phyloP scores from a whole-genome alignment of 2,797 vertebrate species.

The Xyrichtys novacula region DNA sequence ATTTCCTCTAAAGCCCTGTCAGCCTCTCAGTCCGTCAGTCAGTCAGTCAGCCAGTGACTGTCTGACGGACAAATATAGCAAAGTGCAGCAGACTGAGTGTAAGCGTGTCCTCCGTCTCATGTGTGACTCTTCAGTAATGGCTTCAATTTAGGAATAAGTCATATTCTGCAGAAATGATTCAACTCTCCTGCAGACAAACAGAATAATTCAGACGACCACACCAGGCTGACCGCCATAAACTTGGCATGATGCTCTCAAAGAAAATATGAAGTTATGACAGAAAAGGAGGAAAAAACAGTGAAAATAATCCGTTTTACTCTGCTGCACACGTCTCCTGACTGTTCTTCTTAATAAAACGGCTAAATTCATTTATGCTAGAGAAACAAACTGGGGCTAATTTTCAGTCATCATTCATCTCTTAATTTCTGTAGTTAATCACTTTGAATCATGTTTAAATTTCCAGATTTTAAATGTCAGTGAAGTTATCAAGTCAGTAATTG shows the following conservation, averaged over 20 bases:
- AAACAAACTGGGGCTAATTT: too few species aligned
- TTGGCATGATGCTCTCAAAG: background rate
- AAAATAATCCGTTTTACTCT: background rate
- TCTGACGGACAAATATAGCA: conserved; percentile 9
- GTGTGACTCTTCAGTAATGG: conserved; percentile 22
- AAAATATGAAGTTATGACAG: background rate
- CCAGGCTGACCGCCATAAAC: background rate
- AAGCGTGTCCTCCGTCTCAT: conserved; percentile 6
- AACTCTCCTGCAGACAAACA: conserved; percentile 12
- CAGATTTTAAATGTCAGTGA: too few species aligned
- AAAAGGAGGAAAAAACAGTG: background rate
- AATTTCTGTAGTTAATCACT: too few species aligned
- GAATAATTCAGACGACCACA: background rate
- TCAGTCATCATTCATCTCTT: too few species aligned
- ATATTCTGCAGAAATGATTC: background rate
- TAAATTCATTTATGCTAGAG: too few species aligned
- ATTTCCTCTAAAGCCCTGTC: conserved; percentile 34
- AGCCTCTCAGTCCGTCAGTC: background rate
- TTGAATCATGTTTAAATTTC: too few species aligned
- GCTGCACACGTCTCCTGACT: background rate
- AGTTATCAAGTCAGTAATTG: too few species aligned
- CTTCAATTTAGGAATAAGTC: conserved; percentile 22
- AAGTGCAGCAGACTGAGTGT: conserved; percentile 26
- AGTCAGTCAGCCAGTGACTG: conserved; percentile 47
- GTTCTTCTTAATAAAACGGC: too few species aligned